Conservation (phyloP, 2,888 invertebrate species). For the Spodoptera littoralis region DNA sequence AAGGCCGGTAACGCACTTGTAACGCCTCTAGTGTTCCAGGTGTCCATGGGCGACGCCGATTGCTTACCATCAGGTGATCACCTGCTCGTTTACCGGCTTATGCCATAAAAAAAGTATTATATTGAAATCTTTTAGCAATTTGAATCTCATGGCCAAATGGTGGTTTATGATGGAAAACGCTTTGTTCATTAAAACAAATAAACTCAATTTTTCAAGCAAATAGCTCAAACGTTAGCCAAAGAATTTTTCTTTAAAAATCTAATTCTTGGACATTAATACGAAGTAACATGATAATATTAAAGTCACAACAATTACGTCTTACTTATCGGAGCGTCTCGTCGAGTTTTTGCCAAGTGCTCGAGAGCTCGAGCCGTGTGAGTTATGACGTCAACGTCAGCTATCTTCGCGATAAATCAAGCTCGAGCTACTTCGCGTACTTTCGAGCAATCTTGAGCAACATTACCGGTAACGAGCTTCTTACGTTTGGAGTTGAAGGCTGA, state of each 20-base stretch:
- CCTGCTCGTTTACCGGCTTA: too few relatives aligned
- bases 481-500: constrained; percentile 52
- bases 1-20: too few relatives aligned
- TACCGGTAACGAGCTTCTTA: constrained; percentile 74
- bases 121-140: too few relatives aligned
- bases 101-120: too few relatives aligned
- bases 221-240: constrained; percentile 3
- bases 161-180: too few relatives aligned
- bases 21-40: too few relatives aligned
- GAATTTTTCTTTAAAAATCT: constrained; percentile 31
- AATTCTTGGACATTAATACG: constrained; percentile 38
- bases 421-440: constrained; percentile 30
- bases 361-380: constrained; percentile 67
- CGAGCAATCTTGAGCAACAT: constrained; percentile 66
- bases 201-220: background rate
- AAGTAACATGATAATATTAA: constrained; percentile 55
- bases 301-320: constrained; percentile 74
- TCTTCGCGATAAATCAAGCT: constrained; percentile 76
- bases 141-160: too few relatives aligned
- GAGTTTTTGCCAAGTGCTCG: constrained; percentile 66
- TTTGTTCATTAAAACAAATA: too few relatives aligned
- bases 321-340: constrained; percentile 71
- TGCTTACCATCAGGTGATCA: too few relatives aligned
- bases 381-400: constrained; percentile 78
- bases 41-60: too few relatives aligned